Conservation (phyloP, 2,113 vertebrate genomes). For the Cettia cetti region DNA sequence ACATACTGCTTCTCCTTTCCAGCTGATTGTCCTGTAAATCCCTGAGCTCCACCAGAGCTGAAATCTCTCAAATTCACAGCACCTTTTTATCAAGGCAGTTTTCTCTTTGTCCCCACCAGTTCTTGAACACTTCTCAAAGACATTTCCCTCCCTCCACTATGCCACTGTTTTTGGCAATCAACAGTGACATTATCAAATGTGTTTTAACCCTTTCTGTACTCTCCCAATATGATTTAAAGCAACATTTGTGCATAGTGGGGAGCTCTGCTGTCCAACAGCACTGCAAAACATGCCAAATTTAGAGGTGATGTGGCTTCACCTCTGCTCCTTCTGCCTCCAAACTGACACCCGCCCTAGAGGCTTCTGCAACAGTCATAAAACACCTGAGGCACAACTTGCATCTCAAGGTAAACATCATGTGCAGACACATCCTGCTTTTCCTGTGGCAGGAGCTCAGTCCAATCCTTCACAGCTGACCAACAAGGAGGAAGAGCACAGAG, state of each 20-base stretch:
- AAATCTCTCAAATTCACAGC: neutral
- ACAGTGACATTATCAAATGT: neutral
- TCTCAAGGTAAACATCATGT: neutral
- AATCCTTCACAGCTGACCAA: neutral
- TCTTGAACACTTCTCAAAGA: neutral
- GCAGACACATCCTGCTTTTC: neutral
- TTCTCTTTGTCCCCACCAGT: neutral
- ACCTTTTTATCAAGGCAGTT: neutral
- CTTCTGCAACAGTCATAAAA: neutral
- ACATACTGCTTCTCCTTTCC: neutral
- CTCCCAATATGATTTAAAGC: neutral
- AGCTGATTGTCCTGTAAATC: neutral
- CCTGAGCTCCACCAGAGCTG: neutral
- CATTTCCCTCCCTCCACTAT: neutral
- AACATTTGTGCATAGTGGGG: neutral
- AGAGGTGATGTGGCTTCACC: neutral
- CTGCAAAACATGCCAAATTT: neutral
- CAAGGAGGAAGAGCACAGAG: neutral
- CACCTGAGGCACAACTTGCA: neutral
- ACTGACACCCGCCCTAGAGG: neutral
- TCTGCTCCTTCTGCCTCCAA: neutral
- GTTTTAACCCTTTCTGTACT: neutral
- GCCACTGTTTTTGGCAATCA: neutral
- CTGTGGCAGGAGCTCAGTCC: neutral
- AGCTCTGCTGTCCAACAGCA: neutral